phyloP scores from a whole-genome alignment of 2,888 invertebrate species.

The Ectobius pallidus region DNA sequence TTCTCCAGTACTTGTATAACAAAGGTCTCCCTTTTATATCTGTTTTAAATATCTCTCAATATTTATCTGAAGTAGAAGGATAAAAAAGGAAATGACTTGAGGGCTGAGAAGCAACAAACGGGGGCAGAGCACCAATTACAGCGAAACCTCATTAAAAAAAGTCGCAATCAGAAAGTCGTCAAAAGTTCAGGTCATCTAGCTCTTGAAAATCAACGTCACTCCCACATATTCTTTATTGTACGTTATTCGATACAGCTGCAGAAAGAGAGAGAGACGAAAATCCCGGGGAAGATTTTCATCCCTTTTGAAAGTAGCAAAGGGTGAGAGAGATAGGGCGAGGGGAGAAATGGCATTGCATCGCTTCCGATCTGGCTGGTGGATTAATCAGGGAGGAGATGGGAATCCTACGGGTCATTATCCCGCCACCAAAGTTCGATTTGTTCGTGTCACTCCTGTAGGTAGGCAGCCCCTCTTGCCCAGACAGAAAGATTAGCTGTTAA shows the following conservation, averaged over 20 bases:
- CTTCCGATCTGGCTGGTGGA: conserved; percentile 11
- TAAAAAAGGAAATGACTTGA: too few relatives aligned
- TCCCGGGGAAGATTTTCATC: background rate
- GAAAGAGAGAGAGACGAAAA: background rate
- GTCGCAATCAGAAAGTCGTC: background rate
- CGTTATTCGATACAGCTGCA: background rate
- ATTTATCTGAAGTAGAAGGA: too few relatives aligned
- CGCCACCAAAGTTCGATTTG: conserved; percentile 40
- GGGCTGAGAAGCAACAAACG: too few relatives aligned
- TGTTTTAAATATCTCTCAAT: too few relatives aligned
- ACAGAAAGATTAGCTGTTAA: conserved; percentile 3
- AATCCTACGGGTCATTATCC: conserved; percentile 39
- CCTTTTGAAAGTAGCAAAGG: conserved; percentile 32
- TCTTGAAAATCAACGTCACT: background rate
- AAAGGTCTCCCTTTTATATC: too few relatives aligned
- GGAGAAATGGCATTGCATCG: conserved; percentile 16
- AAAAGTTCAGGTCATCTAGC: too few relatives aligned
- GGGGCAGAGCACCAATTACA: background rate
- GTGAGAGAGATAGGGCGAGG: conserved; percentile 35
- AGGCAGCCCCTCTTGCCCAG: background rate
- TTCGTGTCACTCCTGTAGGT: conserved; percentile 27
- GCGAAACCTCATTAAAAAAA: background rate
- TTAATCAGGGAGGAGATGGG: conserved; percentile 39
- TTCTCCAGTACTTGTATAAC: too few relatives aligned
- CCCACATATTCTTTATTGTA: background rate